Percentiles rank a stretch among this genome's conserved stretches.
Evolutionary conservation across 2,113 vertebrate genomes (phyloP).

Genomic region (Entomyzon cyanotis): DNA sequence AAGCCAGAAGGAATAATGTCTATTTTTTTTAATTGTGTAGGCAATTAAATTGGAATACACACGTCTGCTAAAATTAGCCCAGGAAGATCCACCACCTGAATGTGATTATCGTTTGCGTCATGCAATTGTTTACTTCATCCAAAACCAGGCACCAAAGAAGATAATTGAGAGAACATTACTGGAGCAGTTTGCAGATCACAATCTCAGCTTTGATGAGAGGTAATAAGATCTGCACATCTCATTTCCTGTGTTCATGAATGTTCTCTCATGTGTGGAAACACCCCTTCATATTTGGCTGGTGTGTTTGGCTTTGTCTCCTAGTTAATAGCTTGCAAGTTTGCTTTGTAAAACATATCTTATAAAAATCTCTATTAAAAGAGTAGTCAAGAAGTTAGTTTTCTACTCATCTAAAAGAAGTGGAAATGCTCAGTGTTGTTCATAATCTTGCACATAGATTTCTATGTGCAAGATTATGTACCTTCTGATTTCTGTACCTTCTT

Average conservation of each 20-base stretch:
- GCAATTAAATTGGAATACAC: conserved; percentile 95
- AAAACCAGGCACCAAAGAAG: conserved; percentile 95
- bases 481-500: not conserved
- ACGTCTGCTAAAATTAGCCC: conserved; percentile 88
- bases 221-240: conserved; percentile 59
- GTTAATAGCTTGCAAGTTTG: not conserved
- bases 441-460: not conserved
- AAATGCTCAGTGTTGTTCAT: not conserved
- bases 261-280: not conserved
- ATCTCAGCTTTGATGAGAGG: conserved; percentile 95
- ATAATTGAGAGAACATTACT: conserved; percentile 95
- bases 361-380: not conserved
- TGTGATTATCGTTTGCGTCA: conserved; percentile 93
- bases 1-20: not conserved
- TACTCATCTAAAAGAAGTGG: not conserved
- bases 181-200: conserved; percentile 93
- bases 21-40: conserved; percentile 64
- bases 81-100: conserved; percentile 90
- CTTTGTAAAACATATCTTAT: not conserved
- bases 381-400: not conserved
- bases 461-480: no score
- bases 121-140: conserved; percentile 93
- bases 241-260: not conserved
- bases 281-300: not conserved
- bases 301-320: not conserved